Conservation (phyloP, 2,888 invertebrate species). For the Euplexia lucipara region DNA sequence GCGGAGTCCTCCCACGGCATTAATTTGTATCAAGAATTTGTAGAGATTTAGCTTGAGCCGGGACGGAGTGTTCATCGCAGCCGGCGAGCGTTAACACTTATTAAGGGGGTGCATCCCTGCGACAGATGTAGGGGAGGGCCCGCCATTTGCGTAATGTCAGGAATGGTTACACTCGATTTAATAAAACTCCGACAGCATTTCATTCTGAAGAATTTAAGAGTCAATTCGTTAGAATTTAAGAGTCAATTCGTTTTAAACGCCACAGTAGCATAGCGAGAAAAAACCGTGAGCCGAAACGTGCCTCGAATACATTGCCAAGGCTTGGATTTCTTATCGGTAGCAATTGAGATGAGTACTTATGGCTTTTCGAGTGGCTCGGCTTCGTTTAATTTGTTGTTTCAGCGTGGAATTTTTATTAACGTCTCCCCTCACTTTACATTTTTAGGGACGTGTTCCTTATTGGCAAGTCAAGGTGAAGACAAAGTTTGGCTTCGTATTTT, state of each 20-base stretch:
- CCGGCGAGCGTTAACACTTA: constrained; percentile 91
- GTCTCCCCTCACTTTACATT: constrained; percentile 89
- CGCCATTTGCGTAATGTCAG: constrained; percentile 91
- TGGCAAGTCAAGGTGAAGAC: constrained; percentile 79
- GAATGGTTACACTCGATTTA: constrained; percentile 91
- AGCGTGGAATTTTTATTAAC: constrained; percentile 90
- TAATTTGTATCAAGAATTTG: constrained; percentile 91
- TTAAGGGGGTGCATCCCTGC: constrained; percentile 91
- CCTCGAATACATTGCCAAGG: constrained; percentile 89
- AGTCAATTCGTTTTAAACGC: constrained; percentile 90
- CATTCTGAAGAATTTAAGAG: constrained; percentile 90
- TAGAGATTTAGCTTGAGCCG: constrained; percentile 90
- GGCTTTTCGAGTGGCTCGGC: constrained; percentile 91
- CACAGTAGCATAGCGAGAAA: constrained; percentile 88
- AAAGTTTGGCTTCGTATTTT: constrained; percentile 75
- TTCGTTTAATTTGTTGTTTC: constrained; percentile 91
- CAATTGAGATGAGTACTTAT: constrained; percentile 91
- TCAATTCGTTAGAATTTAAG: constrained; percentile 91
- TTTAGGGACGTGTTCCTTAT: constrained; percentile 80
- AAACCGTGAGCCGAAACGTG: constrained; percentile 90
- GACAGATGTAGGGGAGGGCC: constrained; percentile 91
- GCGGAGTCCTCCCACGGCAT: constrained; percentile 84
- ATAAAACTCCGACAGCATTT: constrained; percentile 90
- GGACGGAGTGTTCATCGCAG: constrained; percentile 88
- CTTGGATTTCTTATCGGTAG: constrained; percentile 91